A percentile compares a stretch with the other conserved stretches of the same genome.
Evolutionary conservation across 2,797 vertebrate species (phyloP).

Genomic region (Tadarida brasiliensis): DNA sequence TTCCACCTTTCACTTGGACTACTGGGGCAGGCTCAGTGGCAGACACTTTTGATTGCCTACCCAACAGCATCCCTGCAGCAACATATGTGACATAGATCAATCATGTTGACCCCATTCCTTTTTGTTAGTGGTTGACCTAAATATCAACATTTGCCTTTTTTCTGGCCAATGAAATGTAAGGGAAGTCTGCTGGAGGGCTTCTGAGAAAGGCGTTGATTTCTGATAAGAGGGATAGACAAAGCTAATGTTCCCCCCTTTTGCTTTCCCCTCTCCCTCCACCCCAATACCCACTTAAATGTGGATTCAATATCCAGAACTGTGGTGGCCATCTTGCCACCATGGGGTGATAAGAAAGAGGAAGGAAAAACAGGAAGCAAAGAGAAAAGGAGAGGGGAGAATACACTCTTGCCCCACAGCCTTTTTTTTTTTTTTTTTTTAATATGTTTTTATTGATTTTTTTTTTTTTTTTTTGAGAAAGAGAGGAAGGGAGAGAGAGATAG

Average conservation of each 20-base stretch:
- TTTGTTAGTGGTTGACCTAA: background rate
- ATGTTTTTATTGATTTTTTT: no score
- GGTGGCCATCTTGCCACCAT: background rate
- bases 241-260: accelerated
- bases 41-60: no score
- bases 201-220: background rate
- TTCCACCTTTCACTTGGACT: background rate
- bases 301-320: background rate
- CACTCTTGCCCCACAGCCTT: background rate
- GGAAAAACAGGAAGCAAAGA: background rate
- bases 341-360: background rate
- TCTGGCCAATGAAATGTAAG: background rate
- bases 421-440: background rate
- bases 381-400: background rate
- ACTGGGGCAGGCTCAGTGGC: background rate
- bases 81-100: background rate
- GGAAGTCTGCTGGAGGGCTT: background rate
- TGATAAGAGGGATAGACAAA: background rate
- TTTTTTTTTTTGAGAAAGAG: no score
- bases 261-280: background rate
- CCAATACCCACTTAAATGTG: background rate
- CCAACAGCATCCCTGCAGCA: background rate
- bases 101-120: background rate
- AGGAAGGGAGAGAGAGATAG: no score
- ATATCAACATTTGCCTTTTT: background rate